Evolutionary conservation across 92 coral and sea anemone genomes (phyloP).

Genomic region (Phymanthus crucifer): DNA sequence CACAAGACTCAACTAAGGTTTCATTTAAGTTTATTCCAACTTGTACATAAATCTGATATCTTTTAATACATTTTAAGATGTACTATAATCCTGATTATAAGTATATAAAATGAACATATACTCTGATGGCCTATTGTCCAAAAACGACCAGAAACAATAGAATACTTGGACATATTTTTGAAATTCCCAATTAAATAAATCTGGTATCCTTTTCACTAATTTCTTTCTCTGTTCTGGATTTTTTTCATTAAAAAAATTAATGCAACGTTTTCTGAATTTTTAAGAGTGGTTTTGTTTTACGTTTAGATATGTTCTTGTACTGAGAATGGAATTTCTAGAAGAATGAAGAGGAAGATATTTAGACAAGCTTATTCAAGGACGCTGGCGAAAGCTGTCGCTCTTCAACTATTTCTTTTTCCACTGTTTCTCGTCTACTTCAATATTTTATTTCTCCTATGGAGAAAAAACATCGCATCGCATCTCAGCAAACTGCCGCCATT

Average conservation of each 20-base stretch:
- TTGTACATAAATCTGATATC: not conserved
- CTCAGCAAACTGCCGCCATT: too few relatives aligned
- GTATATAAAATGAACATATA: not conserved
- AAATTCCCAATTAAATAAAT: not conserved
- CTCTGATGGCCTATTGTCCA: not conserved
- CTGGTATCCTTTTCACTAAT: not conserved
- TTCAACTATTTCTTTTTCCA: too few relatives aligned
- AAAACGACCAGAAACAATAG: not conserved
- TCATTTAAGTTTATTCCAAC: not conserved
- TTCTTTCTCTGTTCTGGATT: not conserved
- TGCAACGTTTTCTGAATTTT: too few relatives aligned
- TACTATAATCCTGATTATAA: not conserved
- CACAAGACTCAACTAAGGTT: not conserved
- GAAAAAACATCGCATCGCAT: too few relatives aligned
- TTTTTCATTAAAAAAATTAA: not conserved
- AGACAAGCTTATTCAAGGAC: too few relatives aligned
- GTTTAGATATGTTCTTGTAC: too few relatives aligned
- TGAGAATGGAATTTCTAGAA: too few relatives aligned
- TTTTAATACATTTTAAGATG: not conserved
- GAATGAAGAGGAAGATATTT: too few relatives aligned
- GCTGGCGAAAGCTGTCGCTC: too few relatives aligned
- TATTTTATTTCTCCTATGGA: too few relatives aligned
- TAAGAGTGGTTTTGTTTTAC: too few relatives aligned
- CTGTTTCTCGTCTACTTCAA: too few relatives aligned
- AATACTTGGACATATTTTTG: not conserved